Base-by-base conservation (phyloP, 2,888 invertebrate species). In the Aradus depressus region DNA sequence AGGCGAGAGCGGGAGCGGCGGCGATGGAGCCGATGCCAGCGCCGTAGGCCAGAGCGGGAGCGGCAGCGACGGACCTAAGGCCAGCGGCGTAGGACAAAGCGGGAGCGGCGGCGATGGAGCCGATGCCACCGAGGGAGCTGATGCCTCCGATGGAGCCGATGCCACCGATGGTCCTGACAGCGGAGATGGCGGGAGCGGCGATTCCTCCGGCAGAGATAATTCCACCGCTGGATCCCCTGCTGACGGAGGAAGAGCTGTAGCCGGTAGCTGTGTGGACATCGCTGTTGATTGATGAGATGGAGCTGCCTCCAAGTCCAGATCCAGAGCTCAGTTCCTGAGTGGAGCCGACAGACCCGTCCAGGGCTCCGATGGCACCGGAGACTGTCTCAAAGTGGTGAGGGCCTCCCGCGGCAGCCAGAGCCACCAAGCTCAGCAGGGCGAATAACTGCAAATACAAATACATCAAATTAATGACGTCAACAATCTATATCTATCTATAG, bases 281-380 rank as follows among this genome's bases (percentile, higher is more conserved):
- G 5, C 72, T 60, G 49, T 2, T 68, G 72, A 10, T 62, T 61
- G 2, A 70, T 35, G 65, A 64, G 2, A 66, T 60, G 1, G 63
- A 64, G 14, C 62, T 61, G 28, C 69, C 63, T 1, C 60, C 69
- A 18, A 67, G 63, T 2, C 66, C 56, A n/a, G 26, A 39, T 2
- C 70, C 67, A 56, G 70, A 66, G 66, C 69, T 72, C 61, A 68
- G 55, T 50, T 60, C 70, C 21, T 68, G 57, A 1, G 72, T 65
- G 1, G 61, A 51, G 6, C 71, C 63, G 1, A 61, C 62, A 2
- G 62, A 64, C 0, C 63, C 62, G 37, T 67, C 55, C 72, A 72
- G 2, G 62, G 67, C 39, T 68, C 70, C 21, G 64, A 63, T 56
- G 68, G 73, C 73, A 70, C 65, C 55, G 53, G 58, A 52, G 48